Evolutionary conservation across 35 echinoderm and acorn worm species (phyloP).

Genomic region (Apostichopus japonicus): DNA sequence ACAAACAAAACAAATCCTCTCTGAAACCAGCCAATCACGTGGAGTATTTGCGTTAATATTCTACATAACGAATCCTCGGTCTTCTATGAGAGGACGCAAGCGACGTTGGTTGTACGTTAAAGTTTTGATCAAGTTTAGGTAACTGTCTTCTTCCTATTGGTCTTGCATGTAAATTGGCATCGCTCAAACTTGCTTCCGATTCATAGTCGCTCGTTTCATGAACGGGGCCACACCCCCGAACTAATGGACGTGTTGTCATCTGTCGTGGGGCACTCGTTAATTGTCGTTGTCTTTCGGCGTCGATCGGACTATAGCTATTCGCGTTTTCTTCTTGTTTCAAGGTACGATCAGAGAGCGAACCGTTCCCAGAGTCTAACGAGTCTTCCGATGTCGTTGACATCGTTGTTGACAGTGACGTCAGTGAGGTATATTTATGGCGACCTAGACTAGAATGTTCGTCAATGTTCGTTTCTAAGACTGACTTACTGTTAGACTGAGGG

Average conservation of each 20-base stretch:
- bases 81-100: not conserved
- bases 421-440: constrained; percentile 38
- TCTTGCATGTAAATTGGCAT: not conserved
- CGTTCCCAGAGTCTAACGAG: constrained; percentile 46
- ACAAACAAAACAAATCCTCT: not conserved
- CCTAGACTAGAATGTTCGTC: constrained; percentile 18
- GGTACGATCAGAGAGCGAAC: constrained; percentile 5
- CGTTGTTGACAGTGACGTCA: constrained; percentile 47
- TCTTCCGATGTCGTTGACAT: constrained; percentile 51
- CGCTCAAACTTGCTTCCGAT: constrained; percentile 23
- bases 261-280: constrained; percentile 1
- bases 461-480: constrained; percentile 38
- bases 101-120: not conserved
- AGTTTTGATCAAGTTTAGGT: constrained; percentile 16
- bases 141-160: constrained; percentile 9
- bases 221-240: not conserved
- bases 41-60: constrained; percentile 15
- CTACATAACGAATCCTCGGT: constrained; percentile 47
- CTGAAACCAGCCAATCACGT: not conserved
- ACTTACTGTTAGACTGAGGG: not conserved
- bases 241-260: not conserved
- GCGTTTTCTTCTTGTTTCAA: not conserved
- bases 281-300: constrained; percentile 32
- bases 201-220: constrained; percentile 56
- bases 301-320: constrained; percentile 49